Base-by-base conservation (phyloP, 2,888 invertebrate species). In the Dryobota labecula region DNA sequence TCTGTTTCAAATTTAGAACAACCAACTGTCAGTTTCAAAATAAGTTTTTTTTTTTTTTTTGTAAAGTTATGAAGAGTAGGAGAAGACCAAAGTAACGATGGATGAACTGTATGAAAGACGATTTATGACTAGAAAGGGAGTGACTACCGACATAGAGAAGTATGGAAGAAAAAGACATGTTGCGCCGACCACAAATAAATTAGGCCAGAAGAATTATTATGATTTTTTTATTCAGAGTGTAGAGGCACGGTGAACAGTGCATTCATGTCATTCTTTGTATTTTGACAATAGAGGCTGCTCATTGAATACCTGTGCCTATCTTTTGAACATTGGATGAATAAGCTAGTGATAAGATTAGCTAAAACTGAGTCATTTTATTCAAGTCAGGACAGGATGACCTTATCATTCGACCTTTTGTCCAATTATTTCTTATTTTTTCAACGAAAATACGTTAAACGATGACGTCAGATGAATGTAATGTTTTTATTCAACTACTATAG, bases 381-480 rank as follows among this genome's bases (percentile, higher is more conserved):
- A 56, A 61, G 49, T 36, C 60, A 47, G 27, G 8, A 63, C 66
- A 8, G 36, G 9, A 49, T 54, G 62, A 80, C 71, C 78, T 78
- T 80, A 75, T 66, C 80, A 27, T 24, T 60, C 80, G 63, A 78
- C 78, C 80, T 78, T 78, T 80, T 66, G 70, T 70, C 62, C 65
- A 80, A 76, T 76, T 70, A 71, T 71, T 76, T 45, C 38, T 54
- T 41, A 53, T 57, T 64, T 67, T 73, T 75, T 62, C 47, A 15
- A 60, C 49, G 33, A 77, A 81, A 63, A 65, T 68, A 68, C 66
- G 68, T 73, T 77, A 73, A 58, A 63, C 47, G 47, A 70, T 80
- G 80, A 80, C 77, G 68, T 79, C 67, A 79, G 15, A 51, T 13
- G 61, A 24, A 36, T 41, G 63, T 58, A 47, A 51, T 63, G 67